Conservation (phyloP, 1,140 invertebrate species). For the Temnothorax longispinosus region DNA sequence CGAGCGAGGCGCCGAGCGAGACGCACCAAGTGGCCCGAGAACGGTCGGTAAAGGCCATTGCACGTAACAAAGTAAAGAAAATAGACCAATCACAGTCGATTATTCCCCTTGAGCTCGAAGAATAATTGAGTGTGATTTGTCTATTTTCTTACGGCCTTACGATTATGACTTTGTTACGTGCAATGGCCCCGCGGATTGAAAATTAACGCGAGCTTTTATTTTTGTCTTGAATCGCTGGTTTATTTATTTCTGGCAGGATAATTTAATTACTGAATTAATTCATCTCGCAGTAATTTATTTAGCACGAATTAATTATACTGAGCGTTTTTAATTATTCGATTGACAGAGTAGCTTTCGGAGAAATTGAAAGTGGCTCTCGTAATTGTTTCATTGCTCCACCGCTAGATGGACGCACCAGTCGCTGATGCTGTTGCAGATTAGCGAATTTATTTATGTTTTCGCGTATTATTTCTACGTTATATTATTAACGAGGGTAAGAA, state of each 20-base stretch:
- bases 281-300: not conserved
- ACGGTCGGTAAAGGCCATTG: not conserved
- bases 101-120: no score
- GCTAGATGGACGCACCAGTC: not conserved
- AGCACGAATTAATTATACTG: not conserved
- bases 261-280: not conserved
- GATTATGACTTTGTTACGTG: no score
- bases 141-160: no score
- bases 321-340: not conserved
- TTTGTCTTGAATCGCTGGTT: not conserved
- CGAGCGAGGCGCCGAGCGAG: not conserved
- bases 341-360: not conserved
- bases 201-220: not conserved
- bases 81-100: no score
- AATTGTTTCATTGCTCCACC: not conserved
- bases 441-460: not conserved
- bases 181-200: not conserved
- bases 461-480: not conserved
- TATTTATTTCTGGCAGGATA: not conserved
- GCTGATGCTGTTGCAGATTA: not conserved
- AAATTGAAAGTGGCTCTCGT: not conserved
- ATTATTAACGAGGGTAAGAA: not conserved
- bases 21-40: not conserved
- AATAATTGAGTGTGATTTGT: no score
- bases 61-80: no score